These are phyloP conservation scores for Frankliniella intonsa DNA, from an alignment of 2,888 invertebrate species.

Conservation along the genomic window DNA sequence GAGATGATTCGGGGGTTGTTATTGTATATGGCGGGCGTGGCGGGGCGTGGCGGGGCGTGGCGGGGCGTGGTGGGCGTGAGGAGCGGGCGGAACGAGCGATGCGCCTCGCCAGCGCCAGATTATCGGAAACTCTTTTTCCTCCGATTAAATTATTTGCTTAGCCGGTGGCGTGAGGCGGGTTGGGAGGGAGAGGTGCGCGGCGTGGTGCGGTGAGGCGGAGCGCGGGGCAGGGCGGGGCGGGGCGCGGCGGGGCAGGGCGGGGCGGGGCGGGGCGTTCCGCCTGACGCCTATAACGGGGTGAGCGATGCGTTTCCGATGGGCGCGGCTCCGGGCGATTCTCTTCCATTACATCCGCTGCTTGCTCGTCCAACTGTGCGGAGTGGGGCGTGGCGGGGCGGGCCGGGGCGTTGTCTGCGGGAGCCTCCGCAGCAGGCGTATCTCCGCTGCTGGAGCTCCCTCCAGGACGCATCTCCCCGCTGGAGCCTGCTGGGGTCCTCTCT, in stretches of 20 bases:
- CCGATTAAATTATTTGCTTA: constrained; percentile 7
- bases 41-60: too few relatives aligned
- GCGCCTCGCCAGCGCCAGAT: background rate
- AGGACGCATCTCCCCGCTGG: background rate
- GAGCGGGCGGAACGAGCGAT: background rate
- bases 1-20: too few relatives aligned
- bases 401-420: background rate
- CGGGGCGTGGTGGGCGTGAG: too few relatives aligned
- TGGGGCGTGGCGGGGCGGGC: background rate
- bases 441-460: background rate
- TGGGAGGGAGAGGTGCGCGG: background rate
- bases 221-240: background rate
- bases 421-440: background rate
- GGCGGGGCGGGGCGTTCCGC: background rate
- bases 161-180: background rate
- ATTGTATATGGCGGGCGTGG: background rate
- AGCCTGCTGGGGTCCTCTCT: too few relatives aligned
- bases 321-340: background rate
- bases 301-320: constrained; percentile 11
- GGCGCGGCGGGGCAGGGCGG: background rate
- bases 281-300: background rate
- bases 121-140: background rate
- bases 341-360: background rate
- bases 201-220: background rate
- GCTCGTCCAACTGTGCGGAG: background rate